Conservation (phyloP, 2,888 invertebrate genomes). For the Aromia moschata region DNA sequence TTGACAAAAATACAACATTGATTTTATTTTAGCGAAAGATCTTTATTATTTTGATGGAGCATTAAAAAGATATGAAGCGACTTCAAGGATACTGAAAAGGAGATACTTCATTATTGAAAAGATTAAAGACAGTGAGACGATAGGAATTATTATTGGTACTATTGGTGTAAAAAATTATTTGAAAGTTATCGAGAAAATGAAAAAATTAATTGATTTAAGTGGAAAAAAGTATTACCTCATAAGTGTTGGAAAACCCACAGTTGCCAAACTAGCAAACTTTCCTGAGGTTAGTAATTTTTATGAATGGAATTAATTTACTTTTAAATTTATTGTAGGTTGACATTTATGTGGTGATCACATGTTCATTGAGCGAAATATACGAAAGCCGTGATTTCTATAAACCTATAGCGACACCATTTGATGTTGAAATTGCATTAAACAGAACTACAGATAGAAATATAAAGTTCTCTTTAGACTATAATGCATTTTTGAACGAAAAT, state of each 20-base stretch:
- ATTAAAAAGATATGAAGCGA: conserved; percentile 54
- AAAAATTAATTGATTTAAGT: conserved; percentile 75
- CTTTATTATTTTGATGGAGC: conserved; percentile 69
- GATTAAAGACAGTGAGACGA: conserved; percentile 86
- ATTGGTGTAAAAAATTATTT: conserved; percentile 84
- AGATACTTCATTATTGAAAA: conserved; percentile 88
- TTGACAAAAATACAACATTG: neutral
- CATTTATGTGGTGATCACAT: conserved; percentile 90
- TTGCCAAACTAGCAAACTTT: conserved; percentile 95
- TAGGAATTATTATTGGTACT: conserved; percentile 93
- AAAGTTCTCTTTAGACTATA: conserved; percentile 72
- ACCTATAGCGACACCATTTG: conserved; percentile 91
- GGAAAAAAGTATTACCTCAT: conserved; percentile 91
- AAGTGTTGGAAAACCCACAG: conserved; percentile 93
- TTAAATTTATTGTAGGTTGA: conserved; percentile 74
- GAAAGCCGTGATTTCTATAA: conserved; percentile 87
- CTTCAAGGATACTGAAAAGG: conserved; percentile 76
- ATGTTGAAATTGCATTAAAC: conserved; percentile 87
- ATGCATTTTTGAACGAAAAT: conserved; percentile 67
- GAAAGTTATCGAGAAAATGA: conserved; percentile 77
- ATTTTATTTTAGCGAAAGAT: conserved; percentile 63
- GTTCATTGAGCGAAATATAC: conserved; percentile 88
- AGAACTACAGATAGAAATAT: conserved; percentile 58
- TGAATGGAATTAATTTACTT: conserved; percentile 37
- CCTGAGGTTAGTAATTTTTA: conserved; percentile 71